These are phyloP conservation scores for Zootoca vivipara DNA, from an alignment of 2,113 vertebrate species.

Conservation along the genomic window DNA sequence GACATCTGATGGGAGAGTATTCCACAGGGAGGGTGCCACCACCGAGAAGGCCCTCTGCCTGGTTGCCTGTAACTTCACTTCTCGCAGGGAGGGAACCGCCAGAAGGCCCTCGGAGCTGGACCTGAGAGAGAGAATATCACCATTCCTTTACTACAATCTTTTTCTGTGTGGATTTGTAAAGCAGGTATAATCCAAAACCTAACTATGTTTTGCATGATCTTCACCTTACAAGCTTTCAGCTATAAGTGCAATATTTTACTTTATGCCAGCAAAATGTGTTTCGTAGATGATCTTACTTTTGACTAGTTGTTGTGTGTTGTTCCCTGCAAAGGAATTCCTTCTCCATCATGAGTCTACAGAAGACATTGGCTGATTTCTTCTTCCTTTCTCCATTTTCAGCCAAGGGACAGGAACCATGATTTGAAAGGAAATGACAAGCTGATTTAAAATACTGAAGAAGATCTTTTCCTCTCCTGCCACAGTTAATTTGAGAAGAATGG, in stretches of 20 bases:
- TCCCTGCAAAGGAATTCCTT: not conserved
- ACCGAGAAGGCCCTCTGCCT: no score
- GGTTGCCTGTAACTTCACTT: no score
- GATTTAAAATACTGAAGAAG: not conserved
- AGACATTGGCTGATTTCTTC: not conserved
- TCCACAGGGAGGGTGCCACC: no score
- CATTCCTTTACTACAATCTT: not conserved
- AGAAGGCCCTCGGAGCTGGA: no score
- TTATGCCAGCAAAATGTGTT: not conserved
- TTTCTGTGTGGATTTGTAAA: not conserved
- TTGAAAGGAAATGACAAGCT: conserved; percentile 2
- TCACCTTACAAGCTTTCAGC: not conserved
- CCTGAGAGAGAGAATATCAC: not conserved
- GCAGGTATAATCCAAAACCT: not conserved
- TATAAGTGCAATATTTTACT: not conserved
- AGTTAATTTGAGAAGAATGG: not conserved
- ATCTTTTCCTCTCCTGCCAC: not conserved
- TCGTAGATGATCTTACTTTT: not conserved
- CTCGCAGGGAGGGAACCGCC: no score
- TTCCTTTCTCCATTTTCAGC: not conserved
- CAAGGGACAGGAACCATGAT: not conserved
- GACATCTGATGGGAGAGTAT: no score
- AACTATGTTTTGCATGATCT: not conserved
- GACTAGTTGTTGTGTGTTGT: not conserved
- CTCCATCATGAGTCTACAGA: not conserved